A percentile compares a stretch with the other conserved stretches of the same genome.
phyloP scores from a whole-genome alignment of 2,113 vertebrate species.

The Mohoua ochrocephala region DNA sequence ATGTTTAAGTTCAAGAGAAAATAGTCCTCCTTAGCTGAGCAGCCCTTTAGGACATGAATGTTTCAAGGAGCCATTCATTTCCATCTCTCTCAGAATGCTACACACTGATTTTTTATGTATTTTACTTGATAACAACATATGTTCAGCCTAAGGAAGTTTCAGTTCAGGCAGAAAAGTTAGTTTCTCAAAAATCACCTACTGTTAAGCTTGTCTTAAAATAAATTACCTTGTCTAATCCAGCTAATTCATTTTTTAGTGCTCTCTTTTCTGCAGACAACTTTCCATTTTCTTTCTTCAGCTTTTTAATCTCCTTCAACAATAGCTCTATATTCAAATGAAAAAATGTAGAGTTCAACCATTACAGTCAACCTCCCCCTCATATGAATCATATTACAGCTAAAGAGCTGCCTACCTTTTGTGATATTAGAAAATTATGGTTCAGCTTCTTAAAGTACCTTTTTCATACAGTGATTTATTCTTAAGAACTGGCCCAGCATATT shows the following conservation, averaged over 20 bases:
- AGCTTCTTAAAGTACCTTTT: background rate
- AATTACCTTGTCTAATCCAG: slow-evolving; percentile 67
- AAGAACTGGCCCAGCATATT: background rate
- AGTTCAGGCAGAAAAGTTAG: background rate
- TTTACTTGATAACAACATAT: background rate
- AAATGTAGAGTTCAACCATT: slow-evolving; percentile 30
- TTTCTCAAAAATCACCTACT: background rate
- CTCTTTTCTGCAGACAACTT: slow-evolving; percentile 61
- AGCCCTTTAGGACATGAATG: background rate
- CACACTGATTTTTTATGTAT: background rate
- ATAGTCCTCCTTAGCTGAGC: background rate
- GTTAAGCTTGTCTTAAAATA: background rate
- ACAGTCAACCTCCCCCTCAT: slow-evolving; percentile 19
- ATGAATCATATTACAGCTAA: slow-evolving; percentile 24
- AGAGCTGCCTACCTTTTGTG: background rate
- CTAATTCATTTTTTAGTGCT: slow-evolving; percentile 63
- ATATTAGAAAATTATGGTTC: slow-evolving; percentile 12
- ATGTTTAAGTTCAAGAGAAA: background rate
- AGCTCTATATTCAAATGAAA: slow-evolving; percentile 57
- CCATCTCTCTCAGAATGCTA: background rate
- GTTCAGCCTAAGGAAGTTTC: background rate
- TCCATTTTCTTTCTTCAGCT: slow-evolving; percentile 66
- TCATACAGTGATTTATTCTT: background rate
- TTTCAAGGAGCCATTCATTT: background rate
- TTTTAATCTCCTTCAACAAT: slow-evolving; percentile 65